Base-by-base conservation (phyloP, 2,797 vertebrate species). In the Microchirus variegatus region DNA sequence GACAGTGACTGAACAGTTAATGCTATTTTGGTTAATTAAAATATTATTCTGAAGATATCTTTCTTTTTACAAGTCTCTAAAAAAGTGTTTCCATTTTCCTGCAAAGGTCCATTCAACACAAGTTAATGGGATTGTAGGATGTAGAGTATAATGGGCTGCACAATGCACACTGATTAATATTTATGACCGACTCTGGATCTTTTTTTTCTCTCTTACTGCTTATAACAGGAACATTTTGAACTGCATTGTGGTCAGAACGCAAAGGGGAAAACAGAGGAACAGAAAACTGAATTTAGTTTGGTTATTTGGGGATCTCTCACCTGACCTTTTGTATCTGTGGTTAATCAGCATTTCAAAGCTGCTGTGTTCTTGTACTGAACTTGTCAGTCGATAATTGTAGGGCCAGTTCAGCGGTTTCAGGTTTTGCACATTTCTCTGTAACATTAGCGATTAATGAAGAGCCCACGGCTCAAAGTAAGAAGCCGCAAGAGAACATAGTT, bases 51-150 rank as follows among this genome's bases (percentile, higher is more conserved):
- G 53, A 50, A 49, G n/a, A 49, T 8, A 40, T 57, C 44, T 64
- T 31, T 42, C 55, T 49, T 36, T 36, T 35, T 31, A 45, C 17
- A 43, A 38, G 4, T 52, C 13, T 31, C 38, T 3, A 53, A 46
- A 61, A 49, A 41, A 5, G 0, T 40, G 11, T 36, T 48, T 17
- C 9, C 10, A 15, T 50, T 40, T 40, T 15, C 18, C 16, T 37
- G n/a, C 51, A 56, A 54, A 52, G 57, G 38, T 59, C 13, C 19
- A 58, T 58, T 73, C 41, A 45, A 36, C 31, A 56, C n/a, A 53
- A 19, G n/a, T 35, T 44, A 43, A 47, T 52, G 19, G 56, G 18
- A 48, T 53, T 60, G 60, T 13, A 14, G 38, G 43, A 41, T 51
- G 18, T 15, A 44, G 46, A 46, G 8, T 16, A 14, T 46, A 47